phyloP scores from a whole-genome alignment of 2,113 vertebrate species.

The Callospermophilus lateralis region DNA sequence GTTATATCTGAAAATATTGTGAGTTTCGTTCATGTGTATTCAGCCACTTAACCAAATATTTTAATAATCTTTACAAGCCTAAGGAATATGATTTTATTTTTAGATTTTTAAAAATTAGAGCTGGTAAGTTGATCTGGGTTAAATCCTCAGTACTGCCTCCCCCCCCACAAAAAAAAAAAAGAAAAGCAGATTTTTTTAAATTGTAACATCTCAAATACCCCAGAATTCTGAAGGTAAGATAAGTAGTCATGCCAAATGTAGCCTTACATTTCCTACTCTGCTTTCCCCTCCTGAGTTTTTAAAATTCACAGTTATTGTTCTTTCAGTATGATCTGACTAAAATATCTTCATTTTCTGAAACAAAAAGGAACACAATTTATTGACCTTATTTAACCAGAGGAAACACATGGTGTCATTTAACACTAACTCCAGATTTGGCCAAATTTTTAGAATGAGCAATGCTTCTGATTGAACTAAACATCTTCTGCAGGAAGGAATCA shows the following conservation, averaged over 20 bases:
- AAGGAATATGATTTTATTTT: too few relatives aligned
- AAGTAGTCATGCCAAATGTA: background rate
- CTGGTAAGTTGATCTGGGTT: too few relatives aligned
- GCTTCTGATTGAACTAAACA: background rate
- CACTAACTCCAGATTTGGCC: background rate
- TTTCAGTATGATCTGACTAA: slow-evolving; percentile 27
- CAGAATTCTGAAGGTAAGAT: background rate
- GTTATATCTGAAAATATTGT: slow-evolving; percentile 36
- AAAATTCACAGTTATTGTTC: background rate
- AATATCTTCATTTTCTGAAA: slow-evolving; percentile 51
- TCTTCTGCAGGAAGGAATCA: background rate
- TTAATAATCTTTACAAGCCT: slow-evolving; percentile 1
- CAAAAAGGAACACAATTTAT: slow-evolving; percentile 12
- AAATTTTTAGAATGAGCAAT: background rate
- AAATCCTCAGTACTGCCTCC: too few relatives aligned
- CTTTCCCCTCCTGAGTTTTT: background rate
- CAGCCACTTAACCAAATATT: slow-evolving; percentile 51
- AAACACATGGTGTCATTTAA: slow-evolving; percentile 40
- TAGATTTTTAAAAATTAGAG: too few relatives aligned
- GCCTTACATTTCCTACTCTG: too few relatives aligned
- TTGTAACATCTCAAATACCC: background rate
- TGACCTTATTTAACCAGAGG: slow-evolving; percentile 48
- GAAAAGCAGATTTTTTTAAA: background rate
- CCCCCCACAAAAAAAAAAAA: too few relatives aligned
- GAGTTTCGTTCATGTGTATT: slow-evolving; percentile 23